Conservation (phyloP, 2,888 invertebrate genomes). For the Lissonota sp. region DNA sequence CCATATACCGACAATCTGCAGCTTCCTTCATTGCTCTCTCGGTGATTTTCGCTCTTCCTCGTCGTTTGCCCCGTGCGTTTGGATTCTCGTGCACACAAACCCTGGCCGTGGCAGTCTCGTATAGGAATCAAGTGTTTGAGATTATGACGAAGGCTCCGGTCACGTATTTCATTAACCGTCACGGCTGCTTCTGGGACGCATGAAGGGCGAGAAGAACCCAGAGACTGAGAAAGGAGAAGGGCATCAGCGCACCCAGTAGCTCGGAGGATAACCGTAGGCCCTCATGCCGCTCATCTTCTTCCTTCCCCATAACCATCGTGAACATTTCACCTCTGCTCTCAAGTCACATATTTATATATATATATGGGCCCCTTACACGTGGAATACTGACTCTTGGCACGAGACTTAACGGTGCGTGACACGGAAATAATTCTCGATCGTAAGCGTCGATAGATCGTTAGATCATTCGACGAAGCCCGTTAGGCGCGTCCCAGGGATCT, state of each 20-base stretch:
- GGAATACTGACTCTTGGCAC: conserved; percentile 47
- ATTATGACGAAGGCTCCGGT: conserved; percentile 83
- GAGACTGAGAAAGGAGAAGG: conserved; percentile 61
- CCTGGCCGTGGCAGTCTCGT: conserved; percentile 55
- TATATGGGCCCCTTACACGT: not conserved
- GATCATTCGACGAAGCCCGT: conserved; percentile 65
- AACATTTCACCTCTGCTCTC: conserved; percentile 22
- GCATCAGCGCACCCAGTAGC: conserved; percentile 43
- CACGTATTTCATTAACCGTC: conserved; percentile 84
- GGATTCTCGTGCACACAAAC: conserved; percentile 17
- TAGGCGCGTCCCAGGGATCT: conserved; percentile 49
- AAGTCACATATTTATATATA: conserved; percentile 8
- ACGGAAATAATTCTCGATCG: conserved; percentile 68
- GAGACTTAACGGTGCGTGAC: conserved; percentile 68
- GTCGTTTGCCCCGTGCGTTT: conserved; percentile 11
- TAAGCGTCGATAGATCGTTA: conserved; percentile 67
- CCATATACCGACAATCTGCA: conserved; percentile 28
- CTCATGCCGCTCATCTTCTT: conserved; percentile 22
- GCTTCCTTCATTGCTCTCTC: conserved; percentile 16
- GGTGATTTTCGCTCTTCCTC: conserved; percentile 15
- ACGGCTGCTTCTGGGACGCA: conserved; percentile 71
- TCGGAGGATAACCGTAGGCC: conserved; percentile 19
- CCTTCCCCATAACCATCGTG: not conserved
- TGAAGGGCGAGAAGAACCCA: conserved; percentile 49
- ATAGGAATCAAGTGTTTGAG: conserved; percentile 82